Evolutionary conservation across 2,797 vertebrate genomes (phyloP).

Genomic region (Holocentrus rufus): DNA sequence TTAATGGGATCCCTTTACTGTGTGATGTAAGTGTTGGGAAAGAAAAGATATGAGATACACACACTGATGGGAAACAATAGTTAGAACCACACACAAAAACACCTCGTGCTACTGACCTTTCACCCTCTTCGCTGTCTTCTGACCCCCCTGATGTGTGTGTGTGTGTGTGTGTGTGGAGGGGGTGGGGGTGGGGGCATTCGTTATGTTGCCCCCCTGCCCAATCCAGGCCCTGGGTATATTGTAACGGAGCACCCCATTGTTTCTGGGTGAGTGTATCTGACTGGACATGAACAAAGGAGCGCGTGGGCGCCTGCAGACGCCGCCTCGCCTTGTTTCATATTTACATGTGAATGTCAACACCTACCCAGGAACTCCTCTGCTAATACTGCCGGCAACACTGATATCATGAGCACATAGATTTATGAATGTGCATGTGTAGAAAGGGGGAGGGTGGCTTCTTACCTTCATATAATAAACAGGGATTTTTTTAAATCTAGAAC

Average conservation of each 20-base stretch:
- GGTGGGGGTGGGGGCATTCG: slow-evolving; percentile 72
- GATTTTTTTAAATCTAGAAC: no score
- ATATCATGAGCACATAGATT: slow-evolving; percentile 62
- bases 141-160: slow-evolving; percentile 48
- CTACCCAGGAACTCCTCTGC: slow-evolving; percentile 54
- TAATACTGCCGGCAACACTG: slow-evolving; percentile 17
- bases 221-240: not conserved
- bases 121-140: slow-evolving; percentile 65
- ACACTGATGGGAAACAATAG: slow-evolving; percentile 46
- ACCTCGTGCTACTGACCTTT: slow-evolving; percentile 58
- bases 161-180: slow-evolving; percentile 72
- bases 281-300: slow-evolving; percentile 85
- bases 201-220: slow-evolving; percentile 68
- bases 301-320: slow-evolving; percentile 72
- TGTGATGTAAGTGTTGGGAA: slow-evolving; percentile 29
- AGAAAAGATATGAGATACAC: slow-evolving; percentile 18
- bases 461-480: no score
- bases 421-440: slow-evolving; percentile 1
- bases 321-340: slow-evolving; percentile 68
- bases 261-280: slow-evolving; percentile 89
- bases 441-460: no score
- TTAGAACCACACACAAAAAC: slow-evolving; percentile 34
- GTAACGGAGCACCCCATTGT: slow-evolving; percentile 69
- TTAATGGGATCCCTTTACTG: slow-evolving; percentile 26
- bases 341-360: slow-evolving; percentile 72